Base-by-base conservation (phyloP, 2,888 invertebrate species). In the Drosophila melanocephala region DNA sequence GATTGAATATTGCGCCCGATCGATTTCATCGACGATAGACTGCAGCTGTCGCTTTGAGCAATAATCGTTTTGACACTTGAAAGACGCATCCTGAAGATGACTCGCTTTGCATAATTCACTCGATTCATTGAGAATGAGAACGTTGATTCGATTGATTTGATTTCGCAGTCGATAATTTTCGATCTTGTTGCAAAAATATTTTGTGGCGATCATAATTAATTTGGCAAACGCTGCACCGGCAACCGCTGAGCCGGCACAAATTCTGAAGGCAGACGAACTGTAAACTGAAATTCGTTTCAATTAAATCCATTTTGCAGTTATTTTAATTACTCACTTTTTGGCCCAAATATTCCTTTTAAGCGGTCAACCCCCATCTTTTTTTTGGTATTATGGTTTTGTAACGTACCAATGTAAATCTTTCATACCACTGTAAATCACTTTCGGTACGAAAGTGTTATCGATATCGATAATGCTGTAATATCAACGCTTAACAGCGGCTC, bases 1-100 rank as follows among this genome's bases (percentile, higher is more conserved):
- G 16, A 93, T 91, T 16, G 84, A 83, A 70, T 91, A 87, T 52
- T 87, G 73, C 0, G 93, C 90, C 30, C 77, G 61, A 58, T 93
- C 83, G 14, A 93, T 87, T 12, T 80, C 77, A 7, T 75, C 37
- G 14, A 85, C 65, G 5, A 93, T 59, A 60, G 81, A 82, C 5
- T 74, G 72, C 5, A 90, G 66, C 63, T 90, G 81, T 1, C 68
- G 71, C 0, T 47, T 55, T 5, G 73, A 56, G 71, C 92, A 92
- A 70, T 67, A 80, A 22, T 55, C 66, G 57, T 89, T 89, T 0
- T 1, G 1, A 33, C 84, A 88, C 0, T 35, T 5, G 3, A 28
- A 2, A 19, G 42, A 0, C 7, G 3, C 9, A 16, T 39, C 42
- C 1, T 26, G 7, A 3, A 7, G 2, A n/a, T 74, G 68, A 0